phyloP scores from a whole-genome alignment of 2,888 invertebrate species.

The Tanypteryx hageni region DNA sequence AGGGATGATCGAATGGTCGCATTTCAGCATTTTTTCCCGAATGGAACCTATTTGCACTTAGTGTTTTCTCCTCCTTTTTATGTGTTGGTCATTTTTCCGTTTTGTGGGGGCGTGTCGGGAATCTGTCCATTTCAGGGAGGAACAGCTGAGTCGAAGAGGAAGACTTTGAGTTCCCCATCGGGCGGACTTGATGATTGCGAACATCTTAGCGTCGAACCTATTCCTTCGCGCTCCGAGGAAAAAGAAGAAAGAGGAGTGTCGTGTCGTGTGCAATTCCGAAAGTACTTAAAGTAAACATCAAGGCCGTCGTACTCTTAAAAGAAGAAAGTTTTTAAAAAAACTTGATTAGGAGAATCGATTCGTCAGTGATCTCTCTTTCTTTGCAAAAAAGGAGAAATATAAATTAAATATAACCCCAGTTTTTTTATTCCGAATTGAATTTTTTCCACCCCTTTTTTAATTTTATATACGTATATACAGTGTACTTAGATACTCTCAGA shows the following conservation, averaged over 20 bases:
- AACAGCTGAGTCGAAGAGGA: neutral
- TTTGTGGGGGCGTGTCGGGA: neutral
- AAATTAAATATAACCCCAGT: too few relatives aligned
- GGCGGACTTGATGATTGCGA: conserved; percentile 26
- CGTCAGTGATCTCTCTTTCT: too few relatives aligned
- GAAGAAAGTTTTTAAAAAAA: too few relatives aligned
- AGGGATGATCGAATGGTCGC: too few relatives aligned
- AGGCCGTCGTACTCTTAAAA: too few relatives aligned
- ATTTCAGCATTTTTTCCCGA: too few relatives aligned
- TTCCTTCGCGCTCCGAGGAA: conserved; percentile 22
- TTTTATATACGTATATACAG: too few relatives aligned
- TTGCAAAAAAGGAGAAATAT: too few relatives aligned
- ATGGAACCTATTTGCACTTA: neutral
- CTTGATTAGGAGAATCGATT: too few relatives aligned
- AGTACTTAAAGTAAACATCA: neutral
- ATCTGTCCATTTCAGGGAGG: neutral
- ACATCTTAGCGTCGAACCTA: neutral
- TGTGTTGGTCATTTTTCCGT: neutral
- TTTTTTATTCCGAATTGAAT: too few relatives aligned
- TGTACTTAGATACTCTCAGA: too few relatives aligned
- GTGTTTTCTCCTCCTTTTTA: neutral
- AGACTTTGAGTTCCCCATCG: neutral
- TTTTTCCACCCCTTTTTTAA: too few relatives aligned
- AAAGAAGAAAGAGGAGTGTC: neutral
- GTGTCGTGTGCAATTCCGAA: neutral